Evolutionary conservation across 2,113 vertebrate genomes (phyloP), one percentile per base, ranked within the genome.

Genomic region (Scartelaos histophorus): DNA sequence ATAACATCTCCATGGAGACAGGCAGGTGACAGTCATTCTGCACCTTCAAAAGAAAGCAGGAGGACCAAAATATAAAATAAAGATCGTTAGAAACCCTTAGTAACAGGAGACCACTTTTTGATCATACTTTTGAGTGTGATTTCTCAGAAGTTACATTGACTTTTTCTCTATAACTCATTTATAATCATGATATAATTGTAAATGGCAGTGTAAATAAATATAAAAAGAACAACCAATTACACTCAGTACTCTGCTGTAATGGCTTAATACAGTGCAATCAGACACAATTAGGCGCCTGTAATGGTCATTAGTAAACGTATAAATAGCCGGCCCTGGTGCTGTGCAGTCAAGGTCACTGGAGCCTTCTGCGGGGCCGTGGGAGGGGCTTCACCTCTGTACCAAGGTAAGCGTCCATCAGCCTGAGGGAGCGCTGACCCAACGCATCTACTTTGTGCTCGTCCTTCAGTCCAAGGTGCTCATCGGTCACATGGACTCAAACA

Each of bases 331-430:
- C 62, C 21, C 74, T 12, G 3, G 60, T 60, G 38, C 34, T 15
- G 65, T 66, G 75, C 51, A 61, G 70, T 47, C 72, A 66, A 74
- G 81, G 77, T 83, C 71, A 56, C 57, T 71, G 0, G 6, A 34
- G 67, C 77, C 68, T 66, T 67, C 58, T 81, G 22, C 24, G 65
- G 67, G 81, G 62, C 58, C 78, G 22, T 24, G 65, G 67, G 81
- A 75, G 43, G 56, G 38, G 53, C 57, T 72, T 65, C 58, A 84
- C 77, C 80, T 83, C 74, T 53, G 56, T 51, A 70, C 66, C 80
- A 82, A 88, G 88, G 83, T 83, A 74, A 82, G 73, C 11, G 34
- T 88, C 80, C 47, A 75, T 85, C 84, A 77, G 43, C 11, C 81
- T 64, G 68, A 13, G 68, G 62, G 71, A 54, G 34, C 43, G 25